Conservation (phyloP, 2,797 vertebrate species). For the Meda fulgida region DNA sequence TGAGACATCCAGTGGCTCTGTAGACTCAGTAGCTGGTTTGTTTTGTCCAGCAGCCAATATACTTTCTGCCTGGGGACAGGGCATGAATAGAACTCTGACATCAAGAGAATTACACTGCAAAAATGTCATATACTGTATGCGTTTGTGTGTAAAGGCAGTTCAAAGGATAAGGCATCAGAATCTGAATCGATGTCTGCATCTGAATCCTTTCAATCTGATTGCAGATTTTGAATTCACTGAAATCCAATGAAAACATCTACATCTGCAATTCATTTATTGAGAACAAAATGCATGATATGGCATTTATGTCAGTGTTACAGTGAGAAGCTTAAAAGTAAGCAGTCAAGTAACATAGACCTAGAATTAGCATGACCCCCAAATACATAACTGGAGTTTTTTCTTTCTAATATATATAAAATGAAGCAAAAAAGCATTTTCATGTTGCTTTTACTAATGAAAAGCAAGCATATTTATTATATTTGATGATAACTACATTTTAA, state of each 20-base stretch:
- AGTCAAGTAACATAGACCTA: not conserved
- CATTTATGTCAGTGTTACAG: not conserved
- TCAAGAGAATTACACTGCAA: constrained; percentile 10
- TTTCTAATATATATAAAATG: not conserved
- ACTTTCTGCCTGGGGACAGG: not conserved
- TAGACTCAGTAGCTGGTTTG: constrained; percentile 28
- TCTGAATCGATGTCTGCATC: not conserved
- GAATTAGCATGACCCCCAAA: not conserved
- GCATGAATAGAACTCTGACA: constrained; percentile 1
- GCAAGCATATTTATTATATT: not conserved
- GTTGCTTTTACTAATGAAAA: not conserved
- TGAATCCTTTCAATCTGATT: not conserved
- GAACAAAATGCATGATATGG: not conserved
- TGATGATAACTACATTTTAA: not conserved
- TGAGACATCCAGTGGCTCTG: not conserved
- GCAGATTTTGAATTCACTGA: not conserved
- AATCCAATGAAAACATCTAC: not conserved
- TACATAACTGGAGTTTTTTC: not conserved
- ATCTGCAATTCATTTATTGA: not conserved
- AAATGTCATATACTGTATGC: not conserved
- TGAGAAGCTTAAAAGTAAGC: not conserved
- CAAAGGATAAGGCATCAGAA: not conserved
- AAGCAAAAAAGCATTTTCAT: not conserved
- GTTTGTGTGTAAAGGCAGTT: not conserved
- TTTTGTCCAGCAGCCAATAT: constrained; percentile 28